Evolutionary conservation across 2,113 vertebrate genomes (phyloP).

Genomic region (Rallus limicola): DNA sequence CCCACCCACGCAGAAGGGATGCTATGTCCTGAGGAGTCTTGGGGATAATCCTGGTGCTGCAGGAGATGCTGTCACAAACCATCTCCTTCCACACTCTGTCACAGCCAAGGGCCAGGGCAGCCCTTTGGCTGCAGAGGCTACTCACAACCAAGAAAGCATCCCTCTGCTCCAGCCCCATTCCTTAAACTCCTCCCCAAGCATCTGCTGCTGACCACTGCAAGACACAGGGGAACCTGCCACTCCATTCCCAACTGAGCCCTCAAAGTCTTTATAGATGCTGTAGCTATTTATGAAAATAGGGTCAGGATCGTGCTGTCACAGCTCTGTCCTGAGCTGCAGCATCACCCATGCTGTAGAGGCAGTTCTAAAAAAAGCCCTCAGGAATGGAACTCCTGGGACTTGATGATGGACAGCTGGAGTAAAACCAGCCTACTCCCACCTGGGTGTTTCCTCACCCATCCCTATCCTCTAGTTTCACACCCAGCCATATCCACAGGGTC

Average conservation of each 20-base stretch:
- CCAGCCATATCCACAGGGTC: fast-evolving
- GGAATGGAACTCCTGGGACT: neutral
- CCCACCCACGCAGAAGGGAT: fast-evolving
- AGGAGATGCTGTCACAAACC: neutral
- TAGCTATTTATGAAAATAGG: constrained; percentile 21
- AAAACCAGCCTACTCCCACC: neutral
- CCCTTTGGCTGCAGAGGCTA: neutral
- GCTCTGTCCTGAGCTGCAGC: constrained; percentile 13
- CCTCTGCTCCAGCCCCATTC: neutral
- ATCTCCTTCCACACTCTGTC: neutral
- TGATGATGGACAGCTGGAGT: neutral
- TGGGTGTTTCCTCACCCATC: neutral
- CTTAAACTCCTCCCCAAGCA: neutral
- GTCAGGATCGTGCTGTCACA: constrained; percentile 22
- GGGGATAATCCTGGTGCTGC: neutral
- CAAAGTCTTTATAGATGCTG: neutral
- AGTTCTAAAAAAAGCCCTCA: neutral
- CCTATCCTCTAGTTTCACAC: neutral
- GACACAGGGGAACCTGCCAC: neutral
- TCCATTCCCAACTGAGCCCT: neutral
- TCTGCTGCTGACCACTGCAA: constrained; percentile 9
- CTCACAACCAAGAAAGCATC: neutral
- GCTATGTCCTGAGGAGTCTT: fast-evolving
- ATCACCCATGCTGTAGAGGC: neutral
- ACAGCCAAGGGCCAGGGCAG: neutral